Conservation (phyloP, 1,140 invertebrate genomes). For the Chrysomallon squamiferum region DNA sequence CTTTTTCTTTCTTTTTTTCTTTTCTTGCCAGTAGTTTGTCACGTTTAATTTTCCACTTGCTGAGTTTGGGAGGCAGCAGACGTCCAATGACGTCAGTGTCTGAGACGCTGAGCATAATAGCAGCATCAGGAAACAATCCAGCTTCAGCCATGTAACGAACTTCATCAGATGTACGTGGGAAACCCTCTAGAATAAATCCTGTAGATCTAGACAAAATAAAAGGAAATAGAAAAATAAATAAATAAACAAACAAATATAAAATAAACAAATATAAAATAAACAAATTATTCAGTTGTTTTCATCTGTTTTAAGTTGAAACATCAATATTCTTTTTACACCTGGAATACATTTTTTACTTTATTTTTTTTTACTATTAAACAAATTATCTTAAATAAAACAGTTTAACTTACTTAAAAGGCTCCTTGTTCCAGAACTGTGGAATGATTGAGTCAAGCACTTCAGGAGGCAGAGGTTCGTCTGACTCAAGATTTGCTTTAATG, state of each 20-base stretch:
- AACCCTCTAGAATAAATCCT: conserved; percentile 64
- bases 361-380: no score
- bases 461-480: conserved; percentile 50
- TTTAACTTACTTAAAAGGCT: conserved; percentile 61
- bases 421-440: conserved; percentile 59
- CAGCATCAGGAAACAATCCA: conserved; percentile 59
- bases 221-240: no score
- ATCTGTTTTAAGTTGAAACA: no score
- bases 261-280: no score
- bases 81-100: conserved; percentile 58
- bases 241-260: no score
- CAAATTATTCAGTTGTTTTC: no score
- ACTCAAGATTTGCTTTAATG: conserved; percentile 60
- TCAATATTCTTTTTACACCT: neutral
- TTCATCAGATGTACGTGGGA: conserved; percentile 60
- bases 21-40: conserved; percentile 52
- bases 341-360: no score
- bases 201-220: conserved; percentile 43
- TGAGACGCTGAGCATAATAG: conserved; percentile 53
- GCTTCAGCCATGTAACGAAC: conserved; percentile 55
- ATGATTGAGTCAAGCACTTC: conserved; percentile 60
- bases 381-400: no score
- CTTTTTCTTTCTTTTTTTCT: conserved; percentile 56
- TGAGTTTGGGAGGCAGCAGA: conserved; percentile 58
- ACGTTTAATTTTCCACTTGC: conserved; percentile 59